phyloP scores from a whole-genome alignment of 2,113 vertebrate species.

The Poicephalus gulielmi region DNA sequence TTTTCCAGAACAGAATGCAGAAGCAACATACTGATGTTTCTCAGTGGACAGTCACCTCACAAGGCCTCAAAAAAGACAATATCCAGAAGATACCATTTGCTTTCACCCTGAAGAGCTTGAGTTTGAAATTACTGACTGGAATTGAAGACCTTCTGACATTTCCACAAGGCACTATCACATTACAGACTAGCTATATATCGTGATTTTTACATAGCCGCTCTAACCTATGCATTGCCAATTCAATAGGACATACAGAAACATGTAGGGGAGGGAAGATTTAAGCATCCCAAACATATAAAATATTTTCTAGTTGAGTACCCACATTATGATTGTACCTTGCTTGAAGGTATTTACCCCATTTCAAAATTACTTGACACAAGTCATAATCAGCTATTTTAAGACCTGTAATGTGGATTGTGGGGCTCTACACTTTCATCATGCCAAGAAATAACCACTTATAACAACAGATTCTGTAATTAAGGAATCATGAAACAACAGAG shows the following conservation, averaged over 20 bases:
- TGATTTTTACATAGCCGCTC: background rate
- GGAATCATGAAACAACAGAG: constrained; percentile 30
- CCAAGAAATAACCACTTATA: constrained; percentile 60
- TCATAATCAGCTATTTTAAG: constrained; percentile 55
- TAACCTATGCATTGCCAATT: background rate
- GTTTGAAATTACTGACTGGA: background rate
- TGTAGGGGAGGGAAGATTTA: background rate
- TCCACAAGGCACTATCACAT: background rate
- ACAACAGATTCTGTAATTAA: constrained; percentile 55
- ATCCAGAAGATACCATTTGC: background rate
- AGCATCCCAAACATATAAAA: constrained; percentile 46
- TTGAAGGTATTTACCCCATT: constrained; percentile 49
- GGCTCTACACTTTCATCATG: constrained; percentile 21
- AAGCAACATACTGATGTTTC: background rate
- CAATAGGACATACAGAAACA: background rate
- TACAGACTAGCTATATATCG: background rate
- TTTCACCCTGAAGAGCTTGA: background rate
- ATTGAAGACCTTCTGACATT: background rate
- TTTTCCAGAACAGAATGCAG: background rate
- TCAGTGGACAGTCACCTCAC: background rate
- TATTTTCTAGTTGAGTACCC: constrained; percentile 26
- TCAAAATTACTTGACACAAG: constrained; percentile 38
- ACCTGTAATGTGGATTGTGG: background rate
- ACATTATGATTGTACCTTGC: constrained; percentile 19
- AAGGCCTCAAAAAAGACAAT: background rate